Conservation (phyloP, 1,140 invertebrate species). For the Uloborus diversus region DNA sequence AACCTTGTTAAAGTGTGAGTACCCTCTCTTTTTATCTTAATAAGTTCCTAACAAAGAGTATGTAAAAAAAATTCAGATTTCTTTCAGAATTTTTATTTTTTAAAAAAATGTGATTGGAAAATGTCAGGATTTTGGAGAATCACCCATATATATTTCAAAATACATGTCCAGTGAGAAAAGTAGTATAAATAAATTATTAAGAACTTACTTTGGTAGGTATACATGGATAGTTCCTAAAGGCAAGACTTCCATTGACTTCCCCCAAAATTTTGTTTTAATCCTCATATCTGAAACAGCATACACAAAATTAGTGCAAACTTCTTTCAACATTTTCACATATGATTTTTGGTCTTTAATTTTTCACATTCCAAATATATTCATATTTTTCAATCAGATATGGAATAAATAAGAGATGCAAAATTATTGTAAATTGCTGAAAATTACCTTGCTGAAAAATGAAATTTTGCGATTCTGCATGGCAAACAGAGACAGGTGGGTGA, state of each 20-base stretch:
- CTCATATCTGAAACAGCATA: constrained; percentile 71
- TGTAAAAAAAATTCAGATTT: no score
- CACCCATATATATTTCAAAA: no score
- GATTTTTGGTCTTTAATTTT: background rate
- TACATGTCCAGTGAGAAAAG: no score
- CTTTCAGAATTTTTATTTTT: no score
- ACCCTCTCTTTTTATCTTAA: no score
- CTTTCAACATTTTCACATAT: background rate
- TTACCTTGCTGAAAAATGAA: constrained; percentile 81
- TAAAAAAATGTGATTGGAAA: no score
- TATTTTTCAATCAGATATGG: background rate
- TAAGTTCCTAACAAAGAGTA: no score
- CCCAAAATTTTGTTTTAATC: constrained; percentile 90
- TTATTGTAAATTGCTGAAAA: no score
- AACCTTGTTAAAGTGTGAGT: no score
- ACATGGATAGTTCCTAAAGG: constrained; percentile 73
- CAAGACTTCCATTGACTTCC: constrained; percentile 89
- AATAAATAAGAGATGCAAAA: background rate
- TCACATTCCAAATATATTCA: background rate
- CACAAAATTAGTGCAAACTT: background rate
- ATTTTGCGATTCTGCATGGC: constrained; percentile 78
- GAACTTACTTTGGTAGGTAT: constrained; percentile 54
- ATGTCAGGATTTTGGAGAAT: no score
- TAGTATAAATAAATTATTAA: background rate
- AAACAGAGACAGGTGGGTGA: constrained; percentile 85